These are phyloP conservation scores for Esox lucius DNA, from an alignment of 2,797 vertebrate species.

Conservation along the genomic window DNA sequence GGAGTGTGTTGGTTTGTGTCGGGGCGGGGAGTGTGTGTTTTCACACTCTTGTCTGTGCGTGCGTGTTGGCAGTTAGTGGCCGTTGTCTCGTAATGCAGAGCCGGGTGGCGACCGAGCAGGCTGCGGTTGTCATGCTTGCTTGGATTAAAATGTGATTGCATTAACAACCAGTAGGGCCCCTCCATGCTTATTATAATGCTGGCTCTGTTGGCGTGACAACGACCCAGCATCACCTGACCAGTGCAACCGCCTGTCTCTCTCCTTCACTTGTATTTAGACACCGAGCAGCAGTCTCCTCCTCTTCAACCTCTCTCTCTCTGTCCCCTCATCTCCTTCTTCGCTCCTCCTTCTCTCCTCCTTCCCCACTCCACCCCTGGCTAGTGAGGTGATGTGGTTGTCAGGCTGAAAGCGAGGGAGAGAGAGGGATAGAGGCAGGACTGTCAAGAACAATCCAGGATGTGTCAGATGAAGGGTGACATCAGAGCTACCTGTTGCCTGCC, in stretches of 20 bases:
- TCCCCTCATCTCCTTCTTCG: slow-evolving; percentile 35
- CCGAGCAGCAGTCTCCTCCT: slow-evolving; percentile 46
- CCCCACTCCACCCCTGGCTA: slow-evolving; percentile 33
- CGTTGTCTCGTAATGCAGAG: slow-evolving; percentile 69
- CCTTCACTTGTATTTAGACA: slow-evolving; percentile 51
- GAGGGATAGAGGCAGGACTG: slow-evolving; percentile 25
- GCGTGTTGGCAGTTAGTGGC: slow-evolving; percentile 4
- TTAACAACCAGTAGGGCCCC: slow-evolving; percentile 72
- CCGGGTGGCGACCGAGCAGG: slow-evolving; percentile 75
- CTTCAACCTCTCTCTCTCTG: slow-evolving; percentile 16
- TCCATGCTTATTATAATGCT: slow-evolving; percentile 77
- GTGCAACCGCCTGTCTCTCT: slow-evolving; percentile 35
- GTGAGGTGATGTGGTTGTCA: slow-evolving; percentile 25
- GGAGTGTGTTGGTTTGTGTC: no score
- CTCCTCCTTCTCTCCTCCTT: slow-evolving; percentile 21
- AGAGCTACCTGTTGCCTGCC: slow-evolving; percentile 53
- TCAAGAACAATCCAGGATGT: slow-evolving; percentile 29
- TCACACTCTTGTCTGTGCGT: slow-evolving; percentile 1
- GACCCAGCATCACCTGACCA: slow-evolving; percentile 67
- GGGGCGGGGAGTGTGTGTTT: slow-evolving; percentile 2
- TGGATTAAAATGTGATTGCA: slow-evolving; percentile 79
- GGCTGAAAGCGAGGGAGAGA: slow-evolving; percentile 4
- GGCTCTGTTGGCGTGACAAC: slow-evolving; percentile 74
- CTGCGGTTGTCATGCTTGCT: slow-evolving; percentile 71
- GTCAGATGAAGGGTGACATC: slow-evolving; percentile 57